Conservation (phyloP, 2,888 invertebrate species). For the Drosophila rellima region DNA sequence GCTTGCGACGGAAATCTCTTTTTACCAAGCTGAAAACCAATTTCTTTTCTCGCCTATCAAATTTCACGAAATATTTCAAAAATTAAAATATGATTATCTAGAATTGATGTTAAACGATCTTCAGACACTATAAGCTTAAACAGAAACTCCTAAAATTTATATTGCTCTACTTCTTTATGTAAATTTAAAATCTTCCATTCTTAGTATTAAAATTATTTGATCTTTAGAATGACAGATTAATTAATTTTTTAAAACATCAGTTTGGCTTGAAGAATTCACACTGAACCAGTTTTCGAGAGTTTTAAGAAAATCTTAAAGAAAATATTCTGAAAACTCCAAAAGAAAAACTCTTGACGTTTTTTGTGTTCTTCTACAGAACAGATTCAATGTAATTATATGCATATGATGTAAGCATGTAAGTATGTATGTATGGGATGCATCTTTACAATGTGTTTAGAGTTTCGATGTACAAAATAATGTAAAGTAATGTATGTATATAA, state of each 20-base stretch:
- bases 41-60: background rate
- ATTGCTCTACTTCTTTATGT: too few relatives aligned
- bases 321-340: background rate
- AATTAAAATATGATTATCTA: background rate
- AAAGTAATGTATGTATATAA: constrained; percentile 52
- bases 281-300: background rate
- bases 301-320: background rate
- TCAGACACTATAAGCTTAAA: too few relatives aligned
- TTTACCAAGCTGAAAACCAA: background rate
- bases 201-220: background rate
- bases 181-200: too few relatives aligned
- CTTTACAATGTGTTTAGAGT: constrained; percentile 34
- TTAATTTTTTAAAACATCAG: background rate
- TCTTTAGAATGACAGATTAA: background rate
- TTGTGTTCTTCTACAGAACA: constrained; percentile 71
- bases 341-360: constrained; percentile 4
- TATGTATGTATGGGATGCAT: constrained; percentile 47
- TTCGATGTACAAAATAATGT: constrained; percentile 33
- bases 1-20: constrained; percentile 19
- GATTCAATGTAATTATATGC: constrained; percentile 48
- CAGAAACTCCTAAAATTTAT: too few relatives aligned
- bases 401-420: constrained; percentile 21
- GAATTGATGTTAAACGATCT: background rate
- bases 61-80: background rate
- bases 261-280: background rate